Conservation (phyloP, 2,113 vertebrate genomes). For the Bostrychus sinensis region DNA sequence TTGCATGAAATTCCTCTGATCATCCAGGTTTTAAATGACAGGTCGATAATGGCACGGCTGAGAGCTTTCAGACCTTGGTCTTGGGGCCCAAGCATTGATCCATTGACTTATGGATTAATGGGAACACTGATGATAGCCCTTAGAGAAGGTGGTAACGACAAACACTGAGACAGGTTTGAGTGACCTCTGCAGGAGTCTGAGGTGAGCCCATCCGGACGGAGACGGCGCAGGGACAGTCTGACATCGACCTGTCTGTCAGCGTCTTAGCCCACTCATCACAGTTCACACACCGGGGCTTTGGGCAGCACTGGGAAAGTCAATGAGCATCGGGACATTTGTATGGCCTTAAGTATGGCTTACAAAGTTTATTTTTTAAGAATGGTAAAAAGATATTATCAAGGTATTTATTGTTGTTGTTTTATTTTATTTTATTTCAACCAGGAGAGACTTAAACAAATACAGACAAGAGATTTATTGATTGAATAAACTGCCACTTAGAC, state of each 20-base stretch:
- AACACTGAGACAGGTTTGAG: constrained; percentile 40
- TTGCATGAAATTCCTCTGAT: constrained; percentile 68
- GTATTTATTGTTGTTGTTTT: too few species aligned
- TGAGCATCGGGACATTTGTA: neutral
- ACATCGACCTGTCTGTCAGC: constrained; percentile 63
- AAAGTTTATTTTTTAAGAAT: neutral
- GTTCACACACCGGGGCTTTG: too few species aligned
- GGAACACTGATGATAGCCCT: constrained; percentile 59
- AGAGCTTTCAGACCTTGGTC: constrained; percentile 64
- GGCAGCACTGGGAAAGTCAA: neutral
- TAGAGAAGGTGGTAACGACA: constrained; percentile 58
- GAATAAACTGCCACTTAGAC: too few species aligned
- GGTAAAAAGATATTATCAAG: too few species aligned
- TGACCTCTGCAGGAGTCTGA: constrained; percentile 54
- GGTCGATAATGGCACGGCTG: constrained; percentile 71
- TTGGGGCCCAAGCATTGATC: constrained; percentile 56
- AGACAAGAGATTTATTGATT: too few species aligned
- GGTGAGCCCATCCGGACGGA: constrained; percentile 36
- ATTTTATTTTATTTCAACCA: too few species aligned
- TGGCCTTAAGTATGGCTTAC: neutral
- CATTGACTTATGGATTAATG: constrained; percentile 72
- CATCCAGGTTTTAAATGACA: constrained; percentile 70
- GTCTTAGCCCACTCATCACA: constrained; percentile 22
- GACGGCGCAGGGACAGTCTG: constrained; percentile 49
- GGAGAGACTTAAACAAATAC: too few species aligned